phyloP scores from a whole-genome alignment of 2,797 vertebrate species.

The Malurus splendens region DNA sequence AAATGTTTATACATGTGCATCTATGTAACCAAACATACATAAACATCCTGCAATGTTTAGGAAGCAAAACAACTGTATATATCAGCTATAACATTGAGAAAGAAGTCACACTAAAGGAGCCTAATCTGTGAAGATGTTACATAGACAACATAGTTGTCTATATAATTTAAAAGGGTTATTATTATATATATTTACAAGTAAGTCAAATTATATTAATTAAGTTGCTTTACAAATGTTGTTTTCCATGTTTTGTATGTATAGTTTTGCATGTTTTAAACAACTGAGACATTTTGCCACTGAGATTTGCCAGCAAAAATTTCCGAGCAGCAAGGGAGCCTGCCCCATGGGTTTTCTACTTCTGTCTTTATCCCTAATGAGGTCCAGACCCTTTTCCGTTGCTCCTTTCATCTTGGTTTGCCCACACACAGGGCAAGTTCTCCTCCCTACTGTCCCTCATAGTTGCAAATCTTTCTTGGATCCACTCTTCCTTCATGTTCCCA shows the following conservation, averaged over 20 bases:
- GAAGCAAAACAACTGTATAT: neutral
- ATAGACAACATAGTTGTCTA: neutral
- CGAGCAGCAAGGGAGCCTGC: rapidly evolving
- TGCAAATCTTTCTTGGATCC: neutral
- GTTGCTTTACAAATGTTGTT: neutral
- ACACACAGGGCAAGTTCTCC: neutral
- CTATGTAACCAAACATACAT: neutral
- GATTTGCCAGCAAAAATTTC: neutral
- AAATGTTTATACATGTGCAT: neutral
- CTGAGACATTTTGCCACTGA: neutral
- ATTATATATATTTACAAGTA: neutral
- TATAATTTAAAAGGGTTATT: neutral
- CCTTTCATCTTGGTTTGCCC: neutral
- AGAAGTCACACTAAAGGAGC: neutral
- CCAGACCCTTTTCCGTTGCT: neutral
- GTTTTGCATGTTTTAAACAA: neutral
- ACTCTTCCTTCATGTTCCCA: neutral
- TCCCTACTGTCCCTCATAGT: neutral
- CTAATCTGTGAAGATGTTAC: neutral
- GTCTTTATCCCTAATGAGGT: neutral
- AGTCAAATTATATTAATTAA: neutral
- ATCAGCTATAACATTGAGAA: neutral
- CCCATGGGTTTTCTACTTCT: neutral
- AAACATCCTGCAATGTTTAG: neutral
- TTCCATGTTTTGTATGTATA: neutral